phyloP scores from a whole-genome alignment of 2,888 invertebrate genomes.

The Drosophila flavopinicola region DNA sequence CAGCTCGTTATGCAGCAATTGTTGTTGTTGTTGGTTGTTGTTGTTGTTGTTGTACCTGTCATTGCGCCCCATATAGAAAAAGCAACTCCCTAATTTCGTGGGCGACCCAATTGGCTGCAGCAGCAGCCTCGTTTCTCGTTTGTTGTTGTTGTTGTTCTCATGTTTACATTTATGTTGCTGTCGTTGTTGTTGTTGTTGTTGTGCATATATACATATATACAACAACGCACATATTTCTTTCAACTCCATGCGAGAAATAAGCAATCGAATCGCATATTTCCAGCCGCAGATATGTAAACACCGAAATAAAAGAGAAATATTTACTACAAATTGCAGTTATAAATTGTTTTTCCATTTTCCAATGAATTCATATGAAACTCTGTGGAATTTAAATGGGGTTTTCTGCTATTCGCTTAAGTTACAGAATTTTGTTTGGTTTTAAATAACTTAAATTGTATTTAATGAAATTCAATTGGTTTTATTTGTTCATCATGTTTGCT shows the following conservation, averaged over 20 bases:
- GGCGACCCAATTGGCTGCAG: constrained; percentile 39
- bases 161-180: constrained; percentile 17
- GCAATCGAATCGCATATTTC: constrained; percentile 30
- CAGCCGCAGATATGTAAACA: constrained; percentile 46
- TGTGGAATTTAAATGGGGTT: constrained; percentile 13
- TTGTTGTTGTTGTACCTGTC: constrained; percentile 30
- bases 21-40: constrained; percentile 24
- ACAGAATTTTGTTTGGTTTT: not conserved
- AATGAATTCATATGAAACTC: constrained; percentile 9
- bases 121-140: constrained; percentile 17
- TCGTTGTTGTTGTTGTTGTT: constrained; percentile 5
- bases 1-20: constrained; percentile 24
- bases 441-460: not conserved
- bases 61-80: constrained; percentile 27
- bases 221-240: constrained; percentile 54
- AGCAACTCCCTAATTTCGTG: constrained; percentile 44
- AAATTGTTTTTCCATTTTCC: constrained; percentile 16
- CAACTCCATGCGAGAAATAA: constrained; percentile 45
- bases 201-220: not conserved
- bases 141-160: constrained; percentile 13
- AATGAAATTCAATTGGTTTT: not conserved
- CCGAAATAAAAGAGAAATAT: constrained; percentile 7
- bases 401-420: not conserved
- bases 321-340: constrained; percentile 23
- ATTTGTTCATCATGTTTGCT: not conserved